A percentile compares a stretch with the other conserved stretches of the same genome.
phyloP scores from a whole-genome alignment of 2,888 invertebrate species.

The Chalcosyrphus nemorum region DNA sequence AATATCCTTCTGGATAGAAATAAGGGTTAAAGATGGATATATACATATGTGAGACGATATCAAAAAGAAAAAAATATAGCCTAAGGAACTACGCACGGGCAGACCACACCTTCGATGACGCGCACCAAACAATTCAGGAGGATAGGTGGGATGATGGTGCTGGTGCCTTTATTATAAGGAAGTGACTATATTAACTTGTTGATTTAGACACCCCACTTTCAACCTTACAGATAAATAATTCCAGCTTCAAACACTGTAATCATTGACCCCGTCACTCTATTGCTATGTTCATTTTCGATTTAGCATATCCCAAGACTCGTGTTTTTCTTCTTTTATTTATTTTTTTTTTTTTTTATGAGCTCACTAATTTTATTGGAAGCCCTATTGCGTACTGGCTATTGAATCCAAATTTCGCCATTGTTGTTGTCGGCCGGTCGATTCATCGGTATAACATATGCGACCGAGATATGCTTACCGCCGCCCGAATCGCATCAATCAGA shows the following conservation, averaged over 20 bases:
- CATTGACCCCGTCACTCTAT: not conserved
- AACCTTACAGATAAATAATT: too few relatives aligned
- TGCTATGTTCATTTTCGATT: not conserved
- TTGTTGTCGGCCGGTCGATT: too few relatives aligned
- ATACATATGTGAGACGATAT: too few relatives aligned
- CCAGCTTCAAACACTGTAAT: too few relatives aligned
- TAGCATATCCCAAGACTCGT: not conserved
- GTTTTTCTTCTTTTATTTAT: too few relatives aligned
- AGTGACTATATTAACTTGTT: not conserved
- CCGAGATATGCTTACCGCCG: too few relatives aligned
- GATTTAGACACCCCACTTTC: not conserved
- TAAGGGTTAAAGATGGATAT: too few relatives aligned
- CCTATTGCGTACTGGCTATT: too few relatives aligned
- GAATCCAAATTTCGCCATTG: not conserved
- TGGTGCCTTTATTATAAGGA: not conserved
- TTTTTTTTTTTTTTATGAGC: too few relatives aligned
- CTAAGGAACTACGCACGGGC: not conserved
- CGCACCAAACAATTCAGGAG: not conserved
- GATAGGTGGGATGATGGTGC: not conserved
- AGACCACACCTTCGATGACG: constrained; percentile 26
- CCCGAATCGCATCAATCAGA: too few relatives aligned
- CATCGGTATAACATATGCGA: not conserved
- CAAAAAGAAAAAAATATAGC: too few relatives aligned
- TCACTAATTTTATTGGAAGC: not conserved
- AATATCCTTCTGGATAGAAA: too few relatives aligned